These are phyloP conservation scores for Parus major DNA, from an alignment of 2,113 vertebrate genomes.

Conservation along the genomic window DNA sequence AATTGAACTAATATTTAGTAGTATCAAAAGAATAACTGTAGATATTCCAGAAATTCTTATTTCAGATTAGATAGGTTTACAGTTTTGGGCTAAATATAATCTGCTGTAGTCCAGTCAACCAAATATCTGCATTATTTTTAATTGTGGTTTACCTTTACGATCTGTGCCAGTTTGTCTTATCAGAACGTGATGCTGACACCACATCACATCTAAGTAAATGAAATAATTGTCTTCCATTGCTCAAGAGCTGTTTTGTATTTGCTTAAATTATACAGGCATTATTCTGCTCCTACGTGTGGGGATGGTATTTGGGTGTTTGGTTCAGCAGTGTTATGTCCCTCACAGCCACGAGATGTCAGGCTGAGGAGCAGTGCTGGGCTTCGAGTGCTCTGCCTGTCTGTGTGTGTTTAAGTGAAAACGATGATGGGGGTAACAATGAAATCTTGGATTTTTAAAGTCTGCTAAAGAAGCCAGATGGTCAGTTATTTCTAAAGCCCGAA, in stretches of 20 bases:
- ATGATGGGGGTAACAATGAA: neutral
- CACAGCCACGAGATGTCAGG: slow-evolving; percentile 74
- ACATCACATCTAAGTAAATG: slow-evolving; percentile 34
- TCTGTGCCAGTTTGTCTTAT: slow-evolving; percentile 20
- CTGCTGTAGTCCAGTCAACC: neutral
- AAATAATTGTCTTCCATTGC: slow-evolving; percentile 52
- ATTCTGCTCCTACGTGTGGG: neutral
- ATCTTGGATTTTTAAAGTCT: neutral
- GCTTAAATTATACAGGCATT: neutral
- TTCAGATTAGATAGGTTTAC: neutral
- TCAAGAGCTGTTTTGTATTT: slow-evolving; percentile 37
- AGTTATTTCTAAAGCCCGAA: neutral
- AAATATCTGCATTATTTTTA: slow-evolving; percentile 11
- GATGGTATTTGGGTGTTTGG: neutral
- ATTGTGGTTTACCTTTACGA: neutral
- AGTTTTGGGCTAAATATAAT: neutral
- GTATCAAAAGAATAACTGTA: neutral
- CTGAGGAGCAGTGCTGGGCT: neutral
- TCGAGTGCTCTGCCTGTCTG: rapidly evolving
- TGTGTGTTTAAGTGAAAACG: neutral
- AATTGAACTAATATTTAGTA: slow-evolving; percentile 18
- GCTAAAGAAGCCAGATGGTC: neutral
- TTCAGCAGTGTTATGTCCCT: neutral
- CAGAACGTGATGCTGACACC: slow-evolving; percentile 8
- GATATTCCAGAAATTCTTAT: neutral